These are phyloP conservation scores for Phlogophora meticulosa DNA, from an alignment of 2,888 invertebrate genomes.

Conservation along the genomic window DNA sequence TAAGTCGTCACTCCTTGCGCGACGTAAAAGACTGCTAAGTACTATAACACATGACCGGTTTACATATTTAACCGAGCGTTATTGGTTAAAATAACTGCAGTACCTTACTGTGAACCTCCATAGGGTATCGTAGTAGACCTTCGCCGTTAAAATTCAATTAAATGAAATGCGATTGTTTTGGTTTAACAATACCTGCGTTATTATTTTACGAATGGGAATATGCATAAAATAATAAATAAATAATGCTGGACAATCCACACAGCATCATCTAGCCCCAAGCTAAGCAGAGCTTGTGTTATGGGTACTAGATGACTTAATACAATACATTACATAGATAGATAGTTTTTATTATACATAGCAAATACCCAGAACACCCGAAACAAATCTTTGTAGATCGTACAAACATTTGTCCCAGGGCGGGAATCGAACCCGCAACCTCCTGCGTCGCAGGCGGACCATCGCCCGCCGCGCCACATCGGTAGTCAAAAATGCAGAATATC, in stretches of 20 bases:
- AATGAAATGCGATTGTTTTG: constrained; percentile 27
- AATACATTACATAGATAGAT: too few species aligned
- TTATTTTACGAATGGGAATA: constrained; percentile 13
- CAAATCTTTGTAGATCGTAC: too few species aligned
- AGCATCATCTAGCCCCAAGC: too few species aligned
- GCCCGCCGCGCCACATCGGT: too few species aligned
- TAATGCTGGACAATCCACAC: too few species aligned
- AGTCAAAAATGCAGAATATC: not conserved
- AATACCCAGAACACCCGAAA: too few species aligned
- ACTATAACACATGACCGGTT: constrained; percentile 19
- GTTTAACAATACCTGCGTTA: constrained; percentile 13
- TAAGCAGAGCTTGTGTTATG: too few species aligned
- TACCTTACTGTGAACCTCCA: not conserved
- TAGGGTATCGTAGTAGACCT: constrained; percentile 1
- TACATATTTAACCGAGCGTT: constrained; percentile 9
- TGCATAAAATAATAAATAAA: not conserved
- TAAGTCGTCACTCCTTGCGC: constrained; percentile 8
- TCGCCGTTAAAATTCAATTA: constrained; percentile 17
- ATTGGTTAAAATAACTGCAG: constrained; percentile 30
- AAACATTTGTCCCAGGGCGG: too few species aligned
- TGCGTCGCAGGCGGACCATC: too few species aligned
- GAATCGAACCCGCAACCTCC: too few species aligned
- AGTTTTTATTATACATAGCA: too few species aligned
- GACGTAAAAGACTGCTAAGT: constrained; percentile 15
- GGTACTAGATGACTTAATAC: too few species aligned